A percentile compares a stretch with the other conserved stretches of the same genome.
phyloP scores from a whole-genome alignment of 1,140 invertebrate species.

The Lepidurus couesii region DNA sequence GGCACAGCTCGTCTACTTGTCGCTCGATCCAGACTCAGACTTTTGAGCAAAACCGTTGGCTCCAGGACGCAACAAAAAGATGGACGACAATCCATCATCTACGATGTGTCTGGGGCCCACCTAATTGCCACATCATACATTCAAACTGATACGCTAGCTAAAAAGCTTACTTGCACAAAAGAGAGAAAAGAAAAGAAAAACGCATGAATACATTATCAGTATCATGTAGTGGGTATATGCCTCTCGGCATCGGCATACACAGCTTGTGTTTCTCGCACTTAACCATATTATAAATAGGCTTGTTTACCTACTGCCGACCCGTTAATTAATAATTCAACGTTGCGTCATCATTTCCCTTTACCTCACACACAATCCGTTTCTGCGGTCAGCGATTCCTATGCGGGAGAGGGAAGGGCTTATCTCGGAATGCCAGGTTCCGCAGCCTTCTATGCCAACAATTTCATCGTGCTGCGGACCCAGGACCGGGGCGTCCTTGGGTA shows the following conservation, averaged over 20 bases:
- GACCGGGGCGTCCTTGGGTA: conserved; percentile 12
- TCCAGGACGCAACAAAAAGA: not conserved
- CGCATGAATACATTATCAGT: too few relatives aligned
- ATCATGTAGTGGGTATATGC: too few relatives aligned
- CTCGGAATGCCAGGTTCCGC: not conserved
- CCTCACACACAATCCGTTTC: too few relatives aligned
- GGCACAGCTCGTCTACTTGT: not conserved
- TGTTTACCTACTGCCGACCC: too few relatives aligned
- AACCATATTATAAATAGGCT: too few relatives aligned
- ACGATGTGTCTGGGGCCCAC: not conserved
- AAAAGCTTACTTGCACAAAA: too few relatives aligned
- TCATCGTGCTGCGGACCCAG: not conserved
- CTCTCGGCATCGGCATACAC: too few relatives aligned
- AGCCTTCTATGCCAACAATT: not conserved
- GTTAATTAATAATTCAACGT: too few relatives aligned
- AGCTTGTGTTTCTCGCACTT: too few relatives aligned
- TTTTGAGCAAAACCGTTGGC: not conserved
- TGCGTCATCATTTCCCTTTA: too few relatives aligned
- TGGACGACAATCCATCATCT: conserved; percentile 13
- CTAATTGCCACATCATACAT: not conserved
- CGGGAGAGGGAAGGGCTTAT: conserved; percentile 7
- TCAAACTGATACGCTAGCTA: not conserved
- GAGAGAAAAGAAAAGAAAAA: too few relatives aligned
- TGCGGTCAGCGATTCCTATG: not conserved
- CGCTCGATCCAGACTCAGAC: not conserved